Evolutionary conservation across 2,797 vertebrate genomes (phyloP).

Genomic region (Enteromius radiatus): DNA sequence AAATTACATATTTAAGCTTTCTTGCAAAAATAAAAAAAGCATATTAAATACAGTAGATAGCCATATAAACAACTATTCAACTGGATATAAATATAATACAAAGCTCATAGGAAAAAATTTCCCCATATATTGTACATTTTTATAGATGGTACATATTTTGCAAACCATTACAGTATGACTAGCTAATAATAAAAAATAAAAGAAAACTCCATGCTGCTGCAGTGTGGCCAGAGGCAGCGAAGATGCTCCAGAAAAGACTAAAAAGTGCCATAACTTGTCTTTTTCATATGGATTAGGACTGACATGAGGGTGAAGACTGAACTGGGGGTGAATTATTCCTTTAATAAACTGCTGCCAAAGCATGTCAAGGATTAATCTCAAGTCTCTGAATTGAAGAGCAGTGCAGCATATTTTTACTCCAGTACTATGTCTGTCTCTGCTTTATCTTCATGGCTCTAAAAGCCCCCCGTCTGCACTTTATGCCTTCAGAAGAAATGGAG

Average conservation of each 20-base stretch:
- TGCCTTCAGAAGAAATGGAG: constrained; percentile 51
- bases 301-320: not conserved
- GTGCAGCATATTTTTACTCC: constrained; percentile 37
- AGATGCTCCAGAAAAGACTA: not conserved
- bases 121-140: not conserved
- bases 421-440: constrained; percentile 27
- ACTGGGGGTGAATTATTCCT: constrained; percentile 6
- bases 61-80: not conserved
- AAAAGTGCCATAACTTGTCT: not conserved
- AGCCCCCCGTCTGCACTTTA: constrained; percentile 41
- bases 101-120: not conserved
- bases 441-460: constrained; percentile 38
- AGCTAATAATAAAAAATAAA: too few species aligned
- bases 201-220: not conserved
- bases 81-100: not conserved
- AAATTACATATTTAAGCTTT: too few species aligned
- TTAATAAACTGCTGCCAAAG: constrained; percentile 28
- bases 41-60: not conserved
- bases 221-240: not conserved
- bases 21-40: not conserved
- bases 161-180: not conserved
- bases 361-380: constrained; percentile 22
- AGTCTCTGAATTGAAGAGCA: constrained; percentile 38
- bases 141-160: not conserved
- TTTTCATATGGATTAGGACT: not conserved